These are phyloP conservation scores for Paragorgia papillata DNA, from an alignment of 92 coral and sea anemone species.

Conservation along the genomic window DNA sequence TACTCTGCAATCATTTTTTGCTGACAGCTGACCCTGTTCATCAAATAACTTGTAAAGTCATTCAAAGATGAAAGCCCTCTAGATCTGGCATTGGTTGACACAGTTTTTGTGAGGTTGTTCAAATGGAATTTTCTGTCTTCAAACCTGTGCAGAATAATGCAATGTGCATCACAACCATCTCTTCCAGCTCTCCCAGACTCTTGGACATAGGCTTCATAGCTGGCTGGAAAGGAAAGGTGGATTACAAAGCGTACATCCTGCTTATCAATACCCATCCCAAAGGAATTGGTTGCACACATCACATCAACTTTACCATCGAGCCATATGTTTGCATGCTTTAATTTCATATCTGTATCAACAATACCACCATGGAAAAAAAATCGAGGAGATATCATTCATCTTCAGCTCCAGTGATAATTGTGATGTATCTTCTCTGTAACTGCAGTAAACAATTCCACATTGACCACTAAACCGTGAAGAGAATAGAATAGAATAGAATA, in stretches of 20 bases:
- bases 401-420: slow-evolving; percentile 50
- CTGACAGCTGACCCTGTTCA: slow-evolving; percentile 12
- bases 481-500: too few relatives aligned
- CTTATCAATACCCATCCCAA: slow-evolving; percentile 50
- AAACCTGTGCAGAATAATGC: slow-evolving; percentile 40
- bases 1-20: slow-evolving; percentile 26
- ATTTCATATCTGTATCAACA: slow-evolving; percentile 28
- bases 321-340: slow-evolving; percentile 41
- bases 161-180: slow-evolving; percentile 28
- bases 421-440: slow-evolving; percentile 45
- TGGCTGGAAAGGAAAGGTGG: slow-evolving; percentile 20
- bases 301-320: slow-evolving; percentile 35
- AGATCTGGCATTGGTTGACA: slow-evolving; percentile 21
- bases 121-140: slow-evolving; percentile 42
- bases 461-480: slow-evolving; percentile 46
- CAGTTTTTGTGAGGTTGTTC: slow-evolving; percentile 23
- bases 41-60: slow-evolving; percentile 18
- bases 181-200: slow-evolving; percentile 42
- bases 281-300: slow-evolving; percentile 12
- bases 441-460: slow-evolving; percentile 59
- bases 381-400: slow-evolving; percentile 27
- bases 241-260: slow-evolving; percentile 45
- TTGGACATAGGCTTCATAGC: slow-evolving; percentile 35
- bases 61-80: slow-evolving; percentile 15
- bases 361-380: slow-evolving; percentile 44